A percentile compares a stretch with the other conserved stretches of the same genome.
phyloP scores from a whole-genome alignment of 2,113 vertebrate species.

The Gasterosteus nipponicus region DNA sequence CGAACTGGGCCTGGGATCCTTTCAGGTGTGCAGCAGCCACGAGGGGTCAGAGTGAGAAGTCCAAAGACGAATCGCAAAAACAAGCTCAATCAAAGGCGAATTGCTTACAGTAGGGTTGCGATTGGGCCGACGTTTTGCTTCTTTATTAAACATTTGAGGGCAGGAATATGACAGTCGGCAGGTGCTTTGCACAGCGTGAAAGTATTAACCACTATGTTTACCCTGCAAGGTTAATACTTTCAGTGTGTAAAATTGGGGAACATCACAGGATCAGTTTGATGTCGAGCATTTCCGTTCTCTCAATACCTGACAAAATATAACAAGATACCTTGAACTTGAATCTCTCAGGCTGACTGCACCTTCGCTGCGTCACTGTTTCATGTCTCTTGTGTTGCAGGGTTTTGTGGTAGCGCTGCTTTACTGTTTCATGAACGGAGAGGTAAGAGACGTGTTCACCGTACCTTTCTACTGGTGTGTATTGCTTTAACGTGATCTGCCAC shows the following conservation, averaged over 20 bases:
- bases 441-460: slow-evolving; percentile 70
- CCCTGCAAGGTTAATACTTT: too few relatives aligned
- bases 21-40: slow-evolving; percentile 85
- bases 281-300: not conserved
- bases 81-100: not conserved
- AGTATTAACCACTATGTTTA: too few relatives aligned
- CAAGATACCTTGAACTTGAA: not conserved
- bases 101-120: not conserved
- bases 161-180: not conserved
- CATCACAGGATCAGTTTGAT: not conserved
- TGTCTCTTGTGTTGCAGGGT: slow-evolving; percentile 83
- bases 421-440: slow-evolving; percentile 97
- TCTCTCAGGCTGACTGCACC: not conserved
- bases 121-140: not conserved
- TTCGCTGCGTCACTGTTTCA: too few relatives aligned
- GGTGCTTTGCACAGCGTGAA: not conserved
- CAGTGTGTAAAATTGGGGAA: not conserved
- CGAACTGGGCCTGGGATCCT: slow-evolving; percentile 93
- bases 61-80: not conserved
- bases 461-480: not conserved
- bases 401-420: slow-evolving; percentile 96
- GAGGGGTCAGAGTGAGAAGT: not conserved
- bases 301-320: not conserved
- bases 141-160: not conserved
- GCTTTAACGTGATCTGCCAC: not conserved